Conservation (phyloP, 2,888 invertebrate species). For the Drosophila histrio region DNA sequence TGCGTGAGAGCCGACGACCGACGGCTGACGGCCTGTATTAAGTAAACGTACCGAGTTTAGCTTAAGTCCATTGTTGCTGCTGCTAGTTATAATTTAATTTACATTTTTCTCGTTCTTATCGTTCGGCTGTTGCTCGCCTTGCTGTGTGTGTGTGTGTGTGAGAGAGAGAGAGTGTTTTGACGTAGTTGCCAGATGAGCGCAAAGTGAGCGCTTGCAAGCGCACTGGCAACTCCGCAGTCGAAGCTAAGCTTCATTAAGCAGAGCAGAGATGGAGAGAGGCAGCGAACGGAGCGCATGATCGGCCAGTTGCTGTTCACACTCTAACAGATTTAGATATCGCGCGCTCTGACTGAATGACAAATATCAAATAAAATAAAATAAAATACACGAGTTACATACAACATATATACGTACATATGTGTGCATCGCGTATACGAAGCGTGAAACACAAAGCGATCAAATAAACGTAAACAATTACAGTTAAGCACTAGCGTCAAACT, state of each 20-base stretch:
- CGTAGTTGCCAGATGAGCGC: slow-evolving; percentile 51
- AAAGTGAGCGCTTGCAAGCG: slow-evolving; percentile 34
- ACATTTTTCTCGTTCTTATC: slow-evolving; percentile 59
- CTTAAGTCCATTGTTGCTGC: slow-evolving; percentile 62
- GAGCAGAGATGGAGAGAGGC: slow-evolving; percentile 48
- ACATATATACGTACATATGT: slow-evolving; percentile 18
- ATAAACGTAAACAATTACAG: slow-evolving; percentile 68
- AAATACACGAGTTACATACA: slow-evolving; percentile 37
- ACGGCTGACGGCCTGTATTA: slow-evolving; percentile 39
- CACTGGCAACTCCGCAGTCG: slow-evolving; percentile 64
- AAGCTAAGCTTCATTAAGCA: slow-evolving; percentile 75
- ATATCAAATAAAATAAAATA: slow-evolving; percentile 28
- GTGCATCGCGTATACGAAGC: slow-evolving; percentile 73
- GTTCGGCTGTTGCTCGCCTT: slow-evolving; percentile 1
- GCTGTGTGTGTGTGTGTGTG: not conserved
- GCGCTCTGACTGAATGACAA: slow-evolving; percentile 45
- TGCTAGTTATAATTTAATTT: slow-evolving; percentile 74
- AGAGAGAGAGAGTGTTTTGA: slow-evolving; percentile 10
- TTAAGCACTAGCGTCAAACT: slow-evolving; percentile 61
- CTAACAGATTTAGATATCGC: slow-evolving; percentile 76
- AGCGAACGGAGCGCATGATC: slow-evolving; percentile 55
- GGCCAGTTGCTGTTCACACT: slow-evolving; percentile 74
- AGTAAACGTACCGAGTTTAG: slow-evolving; percentile 48
- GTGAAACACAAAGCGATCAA: slow-evolving; percentile 61
- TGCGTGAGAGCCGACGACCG: slow-evolving; percentile 65